Conservation (phyloP, 2,888 invertebrate genomes). For the Papilio protenor region DNA sequence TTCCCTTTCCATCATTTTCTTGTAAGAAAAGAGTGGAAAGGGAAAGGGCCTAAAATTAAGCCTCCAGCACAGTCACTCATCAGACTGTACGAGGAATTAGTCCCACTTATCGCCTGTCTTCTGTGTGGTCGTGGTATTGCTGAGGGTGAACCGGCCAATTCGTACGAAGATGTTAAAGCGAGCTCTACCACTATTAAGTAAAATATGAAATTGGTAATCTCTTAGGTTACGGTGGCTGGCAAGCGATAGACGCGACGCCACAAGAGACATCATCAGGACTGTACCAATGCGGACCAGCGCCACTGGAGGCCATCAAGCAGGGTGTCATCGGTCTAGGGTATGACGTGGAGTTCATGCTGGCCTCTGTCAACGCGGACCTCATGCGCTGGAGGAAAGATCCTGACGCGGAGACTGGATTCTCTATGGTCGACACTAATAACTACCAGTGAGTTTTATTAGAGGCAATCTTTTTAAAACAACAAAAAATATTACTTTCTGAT, state of each 20-base stretch:
- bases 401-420: constrained; percentile 85
- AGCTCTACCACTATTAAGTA: no score
- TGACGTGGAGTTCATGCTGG: constrained; percentile 91
- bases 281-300: constrained; percentile 92
- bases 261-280: constrained; percentile 90
- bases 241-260: constrained; percentile 93
- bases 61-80: no score
- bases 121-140: no score
- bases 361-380: constrained; percentile 93
- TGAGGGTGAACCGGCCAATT: no score
- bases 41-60: no score
- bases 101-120: no score
- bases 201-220: no score
- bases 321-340: constrained; percentile 90
- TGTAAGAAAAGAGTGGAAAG: no score
- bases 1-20: no score
- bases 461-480: neutral
- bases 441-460: constrained; percentile 85
- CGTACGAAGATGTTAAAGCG: no score
- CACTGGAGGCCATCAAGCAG: constrained; percentile 90
- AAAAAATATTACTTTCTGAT: neutral
- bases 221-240: constrained; percentile 94
- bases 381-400: constrained; percentile 91
- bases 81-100: no score
- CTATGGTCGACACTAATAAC: constrained; percentile 88